Evolutionary conservation across 2,113 vertebrate species (phyloP).

Genomic region (Ariopsis seemanni): DNA sequence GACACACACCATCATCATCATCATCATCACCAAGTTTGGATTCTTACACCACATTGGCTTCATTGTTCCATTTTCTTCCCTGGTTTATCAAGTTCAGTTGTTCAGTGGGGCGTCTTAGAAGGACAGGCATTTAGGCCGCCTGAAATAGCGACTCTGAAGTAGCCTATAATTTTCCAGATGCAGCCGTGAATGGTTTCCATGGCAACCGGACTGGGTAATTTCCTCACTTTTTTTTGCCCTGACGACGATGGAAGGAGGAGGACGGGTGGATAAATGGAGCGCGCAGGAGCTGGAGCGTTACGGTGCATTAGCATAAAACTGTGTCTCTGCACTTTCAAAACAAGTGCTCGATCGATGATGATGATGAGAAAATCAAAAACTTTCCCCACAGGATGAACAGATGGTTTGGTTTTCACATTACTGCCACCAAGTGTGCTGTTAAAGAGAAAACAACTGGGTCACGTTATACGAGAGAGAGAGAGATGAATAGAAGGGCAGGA

Average conservation of each 20-base stretch:
- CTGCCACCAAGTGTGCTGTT: slow-evolving; percentile 25
- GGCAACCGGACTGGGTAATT: slow-evolving; percentile 65
- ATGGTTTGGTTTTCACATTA: slow-evolving; percentile 5
- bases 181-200: slow-evolving; percentile 78
- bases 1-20: background rate
- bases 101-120: slow-evolving; percentile 19
- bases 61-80: background rate
- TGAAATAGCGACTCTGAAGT: slow-evolving; percentile 58
- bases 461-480: background rate
- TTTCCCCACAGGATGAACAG: slow-evolving; percentile 4
- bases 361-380: slow-evolving; percentile 1
- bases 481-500: background rate
- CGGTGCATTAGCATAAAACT: background rate
- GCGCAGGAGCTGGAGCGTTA: background rate
- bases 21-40: background rate
- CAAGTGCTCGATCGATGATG: slow-evolving; percentile 5
- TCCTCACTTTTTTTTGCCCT: slow-evolving; percentile 17
- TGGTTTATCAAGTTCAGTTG: background rate
- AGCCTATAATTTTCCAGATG: slow-evolving; percentile 78
- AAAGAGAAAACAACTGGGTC: background rate
- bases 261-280: slow-evolving; percentile 14
- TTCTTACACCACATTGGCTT: background rate
- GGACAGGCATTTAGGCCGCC: slow-evolving; percentile 23
- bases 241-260: slow-evolving; percentile 12
- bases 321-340: background rate